Evolutionary conservation across 2,888 invertebrate genomes (phyloP).

Genomic region (Agrotis exclamationis): DNA sequence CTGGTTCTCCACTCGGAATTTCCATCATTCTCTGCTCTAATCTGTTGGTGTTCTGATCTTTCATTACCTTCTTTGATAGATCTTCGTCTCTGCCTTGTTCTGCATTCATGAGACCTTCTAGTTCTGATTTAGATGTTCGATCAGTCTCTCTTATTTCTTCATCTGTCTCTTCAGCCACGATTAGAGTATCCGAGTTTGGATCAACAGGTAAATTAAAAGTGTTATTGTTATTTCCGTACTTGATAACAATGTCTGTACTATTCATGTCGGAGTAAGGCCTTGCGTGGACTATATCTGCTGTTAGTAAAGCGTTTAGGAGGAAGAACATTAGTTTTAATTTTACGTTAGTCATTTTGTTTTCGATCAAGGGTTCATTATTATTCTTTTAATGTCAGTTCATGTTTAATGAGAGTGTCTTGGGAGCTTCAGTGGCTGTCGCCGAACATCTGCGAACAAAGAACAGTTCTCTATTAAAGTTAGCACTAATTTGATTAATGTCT

Average conservation of each 20-base stretch:
- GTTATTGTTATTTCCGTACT: conserved; percentile 78
- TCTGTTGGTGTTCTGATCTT: conserved; percentile 69
- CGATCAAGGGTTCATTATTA: conserved; percentile 73
- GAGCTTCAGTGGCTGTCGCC: conserved; percentile 62
- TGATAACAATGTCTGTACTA: conserved; percentile 77
- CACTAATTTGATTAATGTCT: conserved; percentile 38
- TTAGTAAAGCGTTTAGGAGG: conserved; percentile 82
- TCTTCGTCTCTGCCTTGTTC: conserved; percentile 85
- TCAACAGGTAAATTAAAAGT: conserved; percentile 84
- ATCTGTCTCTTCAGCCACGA: conserved; percentile 78
- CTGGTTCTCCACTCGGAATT: conserved; percentile 75
- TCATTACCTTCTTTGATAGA: conserved; percentile 77
- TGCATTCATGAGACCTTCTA: conserved; percentile 83
- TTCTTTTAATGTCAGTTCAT: conserved; percentile 61
- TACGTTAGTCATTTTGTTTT: conserved; percentile 85
- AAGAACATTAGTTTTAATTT: conserved; percentile 89
- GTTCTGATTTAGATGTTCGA: conserved; percentile 81
- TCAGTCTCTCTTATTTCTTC: conserved; percentile 74
- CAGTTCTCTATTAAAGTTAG: conserved; percentile 67
- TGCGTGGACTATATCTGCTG: conserved; percentile 83
- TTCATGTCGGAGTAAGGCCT: conserved; percentile 79
- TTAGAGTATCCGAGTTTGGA: conserved; percentile 84
- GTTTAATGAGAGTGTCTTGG: conserved; percentile 42
- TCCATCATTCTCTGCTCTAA: conserved; percentile 61
- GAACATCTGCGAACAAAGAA: conserved; percentile 75